Percentiles rank a stretch among this genome's conserved stretches.
Conservation (phyloP, 2,888 invertebrate genomes). For the Archips crataeganus region DNA sequence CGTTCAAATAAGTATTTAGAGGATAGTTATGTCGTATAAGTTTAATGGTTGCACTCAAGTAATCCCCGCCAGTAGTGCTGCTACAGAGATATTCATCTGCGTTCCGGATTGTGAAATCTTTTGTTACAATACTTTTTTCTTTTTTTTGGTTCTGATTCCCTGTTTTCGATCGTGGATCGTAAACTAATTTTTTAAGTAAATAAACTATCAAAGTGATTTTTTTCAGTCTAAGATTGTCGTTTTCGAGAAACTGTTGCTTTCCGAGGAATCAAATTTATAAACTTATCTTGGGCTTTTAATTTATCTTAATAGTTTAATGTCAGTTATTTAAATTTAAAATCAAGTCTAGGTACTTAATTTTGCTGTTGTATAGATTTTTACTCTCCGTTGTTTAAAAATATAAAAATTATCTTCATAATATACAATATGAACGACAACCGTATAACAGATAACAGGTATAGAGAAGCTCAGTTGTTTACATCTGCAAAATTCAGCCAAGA, state of each 20-base stretch:
- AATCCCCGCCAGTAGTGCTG: conserved; percentile 54
- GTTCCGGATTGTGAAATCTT: background rate
- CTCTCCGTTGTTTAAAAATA: too few relatives aligned
- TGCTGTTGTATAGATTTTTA: too few relatives aligned
- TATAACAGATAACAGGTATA: background rate
- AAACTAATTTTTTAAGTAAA: background rate
- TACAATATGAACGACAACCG: too few relatives aligned
- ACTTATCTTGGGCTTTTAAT: too few relatives aligned
- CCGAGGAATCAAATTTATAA: too few relatives aligned
- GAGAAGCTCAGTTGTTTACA: background rate
- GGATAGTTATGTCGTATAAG: conserved; percentile 70
- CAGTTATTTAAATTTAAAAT: too few relatives aligned
- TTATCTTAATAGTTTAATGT: too few relatives aligned
- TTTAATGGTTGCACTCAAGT: conserved; percentile 66
- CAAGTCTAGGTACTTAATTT: too few relatives aligned
- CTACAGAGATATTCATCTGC: background rate
- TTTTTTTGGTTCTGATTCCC: background rate
- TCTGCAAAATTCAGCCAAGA: background rate
- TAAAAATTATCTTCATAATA: too few relatives aligned
- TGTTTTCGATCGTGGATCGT: background rate
- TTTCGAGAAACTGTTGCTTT: too few relatives aligned
- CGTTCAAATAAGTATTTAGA: conserved; percentile 52
- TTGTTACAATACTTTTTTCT: background rate
- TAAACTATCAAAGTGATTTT: too few relatives aligned
- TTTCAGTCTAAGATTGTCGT: too few relatives aligned